These are phyloP conservation scores for Ormyrus nitidulus DNA, from an alignment of 2,888 invertebrate genomes.

Conservation along the genomic window DNA sequence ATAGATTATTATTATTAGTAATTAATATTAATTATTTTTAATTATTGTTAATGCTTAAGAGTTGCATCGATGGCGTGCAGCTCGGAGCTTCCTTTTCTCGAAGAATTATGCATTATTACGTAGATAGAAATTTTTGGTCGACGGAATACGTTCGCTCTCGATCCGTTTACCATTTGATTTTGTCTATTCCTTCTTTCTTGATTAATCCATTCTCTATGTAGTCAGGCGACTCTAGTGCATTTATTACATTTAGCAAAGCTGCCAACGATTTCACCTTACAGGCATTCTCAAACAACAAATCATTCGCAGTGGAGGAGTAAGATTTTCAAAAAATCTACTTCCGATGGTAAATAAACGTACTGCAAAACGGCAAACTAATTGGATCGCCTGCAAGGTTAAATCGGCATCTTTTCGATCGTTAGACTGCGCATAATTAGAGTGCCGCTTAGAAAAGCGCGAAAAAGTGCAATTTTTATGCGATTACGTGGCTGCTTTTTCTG, in stretches of 20 bases:
- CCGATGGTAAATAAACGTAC: too few relatives aligned
- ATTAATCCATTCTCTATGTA: slow-evolving; percentile 35
- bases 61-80: slow-evolving; percentile 9
- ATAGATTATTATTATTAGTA: slow-evolving; percentile 22
- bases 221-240: slow-evolving; percentile 19
- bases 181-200: slow-evolving; percentile 41
- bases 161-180: slow-evolving; percentile 31
- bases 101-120: not conserved
- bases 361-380: too few relatives aligned
- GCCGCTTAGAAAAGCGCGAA: slow-evolving; percentile 44
- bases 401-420: slow-evolving; percentile 23
- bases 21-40: slow-evolving; percentile 11
- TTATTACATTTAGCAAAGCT: slow-evolving; percentile 16
- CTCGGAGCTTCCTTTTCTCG: slow-evolving; percentile 11
- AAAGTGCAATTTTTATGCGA: slow-evolving; percentile 37
- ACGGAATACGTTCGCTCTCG: slow-evolving; percentile 12
- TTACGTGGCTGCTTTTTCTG: slow-evolving; percentile 21
- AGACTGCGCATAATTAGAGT: slow-evolving; percentile 31
- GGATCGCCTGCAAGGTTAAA: too few relatives aligned
- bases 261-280: not conserved
- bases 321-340: too few relatives aligned
- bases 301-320: too few relatives aligned
- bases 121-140: slow-evolving; percentile 35
- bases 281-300: too few relatives aligned
- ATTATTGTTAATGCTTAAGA: slow-evolving; percentile 37